phyloP scores from a whole-genome alignment of 2,888 invertebrate species.

The Andrena haemorrhoa region DNA sequence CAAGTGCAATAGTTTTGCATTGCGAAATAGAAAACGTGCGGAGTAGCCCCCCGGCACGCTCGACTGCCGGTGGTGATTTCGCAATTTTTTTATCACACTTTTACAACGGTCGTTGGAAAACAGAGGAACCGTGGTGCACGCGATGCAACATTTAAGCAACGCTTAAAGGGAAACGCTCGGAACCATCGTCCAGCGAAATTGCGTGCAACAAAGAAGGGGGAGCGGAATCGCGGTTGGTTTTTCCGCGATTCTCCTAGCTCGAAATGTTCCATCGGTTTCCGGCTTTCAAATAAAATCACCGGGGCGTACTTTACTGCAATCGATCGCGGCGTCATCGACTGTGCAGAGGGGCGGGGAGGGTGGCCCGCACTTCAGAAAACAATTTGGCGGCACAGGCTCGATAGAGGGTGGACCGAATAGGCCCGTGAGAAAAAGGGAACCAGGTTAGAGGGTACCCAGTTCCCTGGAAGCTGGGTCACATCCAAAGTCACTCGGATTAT shows the following conservation, averaged over 20 bases:
- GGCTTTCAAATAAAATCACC: constrained; percentile 45
- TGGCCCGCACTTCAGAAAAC: constrained; percentile 37
- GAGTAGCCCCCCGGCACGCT: background rate
- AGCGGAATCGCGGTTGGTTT: constrained; percentile 27
- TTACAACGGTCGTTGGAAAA: background rate
- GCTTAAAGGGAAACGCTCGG: constrained; percentile 34
- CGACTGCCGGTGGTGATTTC: background rate
- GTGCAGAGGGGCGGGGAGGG: background rate
- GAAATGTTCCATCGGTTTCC: constrained; percentile 25
- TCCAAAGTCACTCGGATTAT: constrained; percentile 37
- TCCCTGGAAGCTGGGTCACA: constrained; percentile 26
- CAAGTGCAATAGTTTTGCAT: background rate
- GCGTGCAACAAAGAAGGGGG: constrained; percentile 25
- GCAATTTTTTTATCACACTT: constrained; percentile 10
- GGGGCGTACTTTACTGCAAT: constrained; percentile 36
- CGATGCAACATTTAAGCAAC: constrained; percentile 42
- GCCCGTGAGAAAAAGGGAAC: constrained; percentile 24
- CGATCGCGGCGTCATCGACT: constrained; percentile 41
- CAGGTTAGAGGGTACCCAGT: constrained; percentile 22
- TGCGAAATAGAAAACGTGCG: no score
- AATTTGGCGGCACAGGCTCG: constrained; percentile 30
- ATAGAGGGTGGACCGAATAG: constrained; percentile 10
- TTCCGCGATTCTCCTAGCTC: constrained; percentile 11
- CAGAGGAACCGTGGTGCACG: constrained; percentile 17
- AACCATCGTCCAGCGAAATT: constrained; percentile 17